Base-by-base conservation (phyloP, 2,113 vertebrate genomes). In the Malurus cyaneus region DNA sequence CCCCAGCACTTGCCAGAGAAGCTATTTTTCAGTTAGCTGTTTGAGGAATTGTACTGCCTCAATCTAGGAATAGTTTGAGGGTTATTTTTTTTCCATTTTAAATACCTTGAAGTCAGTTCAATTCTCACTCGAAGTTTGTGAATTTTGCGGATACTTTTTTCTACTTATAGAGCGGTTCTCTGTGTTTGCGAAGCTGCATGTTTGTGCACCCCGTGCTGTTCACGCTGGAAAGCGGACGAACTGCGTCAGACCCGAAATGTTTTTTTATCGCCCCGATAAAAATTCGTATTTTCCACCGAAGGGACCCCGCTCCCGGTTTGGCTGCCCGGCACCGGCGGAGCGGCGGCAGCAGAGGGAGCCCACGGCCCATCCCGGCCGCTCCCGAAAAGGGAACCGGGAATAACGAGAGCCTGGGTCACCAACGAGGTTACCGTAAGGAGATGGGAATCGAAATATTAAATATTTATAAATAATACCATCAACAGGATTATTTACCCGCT, bases 321-420 rank as follows among this genome's bases (percentile, higher is more conserved):
- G 64, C 12, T 3, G 12, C 3, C 10, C 39, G 56, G 39, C 57
- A n/a, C 23, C 1, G 24, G 15, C 21, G 11, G 13, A 8, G 42
- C 25, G 26, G 18, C 10, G 60, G 32, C 96, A 14, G 49, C 84
- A 96, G 97, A 36, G 86, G 96, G 97, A 44, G 92, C 96, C 80
- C 56, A 36, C 56, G 36, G 62, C 25, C 89, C 50, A 26, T 5
- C 26, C 72, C 39, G 12, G 32, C 52, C 16, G 52, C 28, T 25
- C 52, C 77, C 18, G 0, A 39, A 39, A 1, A 12, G 41, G n/a
- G 20, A 32, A 9, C 31, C 16, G 31, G 19, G 28, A 14, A 1
- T 7, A 5, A 6, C 31, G 2, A 17, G 14, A 11, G 1, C 3
- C 4, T 4, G 12, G 25, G 12, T 5, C n/a, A 3, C 26, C 12